phyloP scores from a whole-genome alignment of 2,888 invertebrate species.

The Cyclophora albipunctata region DNA sequence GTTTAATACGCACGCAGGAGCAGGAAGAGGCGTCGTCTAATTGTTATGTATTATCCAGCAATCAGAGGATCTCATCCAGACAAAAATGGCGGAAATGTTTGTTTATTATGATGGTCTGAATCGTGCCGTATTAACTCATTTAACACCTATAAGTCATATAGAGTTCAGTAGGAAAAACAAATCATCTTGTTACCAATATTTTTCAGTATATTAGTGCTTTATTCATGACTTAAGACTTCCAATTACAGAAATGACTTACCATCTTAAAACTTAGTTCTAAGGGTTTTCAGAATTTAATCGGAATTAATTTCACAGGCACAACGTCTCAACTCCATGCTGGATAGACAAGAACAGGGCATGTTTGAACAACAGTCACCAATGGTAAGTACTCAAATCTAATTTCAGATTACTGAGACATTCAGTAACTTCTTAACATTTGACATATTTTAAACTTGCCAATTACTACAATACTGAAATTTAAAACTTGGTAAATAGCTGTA shows the following conservation, averaged over 20 bases:
- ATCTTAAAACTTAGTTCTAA: not conserved
- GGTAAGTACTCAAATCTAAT: constrained; percentile 43
- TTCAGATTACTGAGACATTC: no score
- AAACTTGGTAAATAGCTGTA: no score
- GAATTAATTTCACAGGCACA: constrained; percentile 60
- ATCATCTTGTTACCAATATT: not conserved
- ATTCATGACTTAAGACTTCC: not conserved
- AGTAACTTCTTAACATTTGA: no score
- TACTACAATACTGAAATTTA: no score
- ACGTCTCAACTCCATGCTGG: constrained; percentile 78
- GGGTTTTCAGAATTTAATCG: no score
- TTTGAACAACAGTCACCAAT: constrained; percentile 67
- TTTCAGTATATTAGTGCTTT: not conserved
- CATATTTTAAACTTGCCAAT: no score
- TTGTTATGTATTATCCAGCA: no score
- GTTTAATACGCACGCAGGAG: no score
- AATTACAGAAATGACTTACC: not conserved
- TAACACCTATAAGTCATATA: not conserved
- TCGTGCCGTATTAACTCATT: not conserved
- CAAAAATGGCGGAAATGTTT: no score
- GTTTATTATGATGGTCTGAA: no score
- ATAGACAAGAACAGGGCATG: constrained; percentile 81
- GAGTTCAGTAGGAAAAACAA: not conserved
- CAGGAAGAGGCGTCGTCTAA: no score
- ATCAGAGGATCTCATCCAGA: no score